Evolutionary conservation across 1,140 invertebrate species (phyloP).

Genomic region (Dendrolimus kikuchii): DNA sequence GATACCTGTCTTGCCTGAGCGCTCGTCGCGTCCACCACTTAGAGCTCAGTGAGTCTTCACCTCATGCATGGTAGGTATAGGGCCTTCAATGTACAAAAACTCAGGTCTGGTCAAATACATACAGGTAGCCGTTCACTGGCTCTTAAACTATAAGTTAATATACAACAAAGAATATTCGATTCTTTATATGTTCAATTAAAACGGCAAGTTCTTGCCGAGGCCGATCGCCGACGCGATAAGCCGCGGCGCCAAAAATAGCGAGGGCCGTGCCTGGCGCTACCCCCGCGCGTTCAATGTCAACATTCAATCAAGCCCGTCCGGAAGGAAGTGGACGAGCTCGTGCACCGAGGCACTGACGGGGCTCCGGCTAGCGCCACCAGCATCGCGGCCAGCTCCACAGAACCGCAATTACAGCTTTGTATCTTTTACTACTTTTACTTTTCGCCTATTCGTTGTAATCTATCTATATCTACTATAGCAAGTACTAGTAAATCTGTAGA

Average conservation of each 20-base stretch:
- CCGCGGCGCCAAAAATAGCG: constrained; percentile 63
- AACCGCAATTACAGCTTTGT: constrained; percentile 39
- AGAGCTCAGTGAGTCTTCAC: too few species aligned
- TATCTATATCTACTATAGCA: too few species aligned
- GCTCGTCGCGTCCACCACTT: too few species aligned
- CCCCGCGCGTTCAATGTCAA: constrained; percentile 60
- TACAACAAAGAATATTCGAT: constrained; percentile 7
- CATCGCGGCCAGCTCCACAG: constrained; percentile 6
- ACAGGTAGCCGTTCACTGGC: too few species aligned
- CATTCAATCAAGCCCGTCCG: constrained; percentile 57
- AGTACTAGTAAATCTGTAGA: too few species aligned
- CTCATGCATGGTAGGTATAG: too few species aligned
- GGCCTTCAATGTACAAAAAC: too few species aligned
- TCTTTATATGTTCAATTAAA: constrained; percentile 45
- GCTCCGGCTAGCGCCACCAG: constrained; percentile 11
- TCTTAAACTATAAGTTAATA: not conserved
- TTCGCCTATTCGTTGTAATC: constrained; percentile 34
- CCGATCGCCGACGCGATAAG: constrained; percentile 60
- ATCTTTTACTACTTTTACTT: constrained; percentile 31
- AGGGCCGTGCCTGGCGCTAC: constrained; percentile 61
- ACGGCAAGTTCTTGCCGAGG: constrained; percentile 52
- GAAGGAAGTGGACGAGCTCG: constrained; percentile 41
- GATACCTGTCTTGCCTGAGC: too few species aligned
- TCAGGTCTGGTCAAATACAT: too few species aligned
- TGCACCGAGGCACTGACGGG: constrained; percentile 16